phyloP scores from a whole-genome alignment of 53 echinoderm and acorn worm genomes.

The Actinopyga echinites region DNA sequence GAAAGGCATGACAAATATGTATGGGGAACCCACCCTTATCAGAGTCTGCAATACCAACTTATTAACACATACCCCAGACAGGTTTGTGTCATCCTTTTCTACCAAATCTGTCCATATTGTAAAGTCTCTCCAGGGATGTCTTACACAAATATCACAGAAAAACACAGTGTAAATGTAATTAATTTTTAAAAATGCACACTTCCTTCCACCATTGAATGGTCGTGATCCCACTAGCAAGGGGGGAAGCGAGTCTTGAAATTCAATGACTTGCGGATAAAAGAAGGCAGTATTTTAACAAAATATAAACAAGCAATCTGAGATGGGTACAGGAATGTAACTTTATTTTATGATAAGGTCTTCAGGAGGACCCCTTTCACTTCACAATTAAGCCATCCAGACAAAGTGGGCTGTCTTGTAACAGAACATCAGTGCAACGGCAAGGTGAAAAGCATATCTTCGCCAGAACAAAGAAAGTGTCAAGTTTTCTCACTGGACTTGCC shows the following conservation, averaged over 20 bases:
- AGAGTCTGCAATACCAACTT: no score
- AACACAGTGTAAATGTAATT: constrained; percentile 10
- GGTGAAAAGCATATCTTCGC: no score
- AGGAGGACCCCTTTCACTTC: not conserved
- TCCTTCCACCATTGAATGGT: constrained; percentile 31
- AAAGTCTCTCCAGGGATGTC: not conserved
- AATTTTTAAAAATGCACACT: constrained; percentile 31
- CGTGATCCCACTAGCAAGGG: no score
- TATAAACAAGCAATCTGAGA: constrained; percentile 20
- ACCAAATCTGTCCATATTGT: no score
- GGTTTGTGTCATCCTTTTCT: no score
- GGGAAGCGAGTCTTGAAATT: constrained; percentile 11
- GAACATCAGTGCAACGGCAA: no score
- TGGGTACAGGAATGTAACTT: constrained; percentile 21
- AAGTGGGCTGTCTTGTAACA: no score
- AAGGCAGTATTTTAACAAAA: constrained; percentile 17
- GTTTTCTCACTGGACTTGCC: constrained; percentile 20
- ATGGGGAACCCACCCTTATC: no score
- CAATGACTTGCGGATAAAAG: not conserved
- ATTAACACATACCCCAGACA: no score
- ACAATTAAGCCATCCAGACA: no score
- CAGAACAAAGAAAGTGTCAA: no score
- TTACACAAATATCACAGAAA: constrained; percentile 1
- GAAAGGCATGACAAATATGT: no score
- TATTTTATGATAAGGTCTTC: constrained; percentile 7